These are phyloP conservation scores for Macrophya alboannulata DNA, from an alignment of 2,888 invertebrate species.

Conservation along the genomic window DNA sequence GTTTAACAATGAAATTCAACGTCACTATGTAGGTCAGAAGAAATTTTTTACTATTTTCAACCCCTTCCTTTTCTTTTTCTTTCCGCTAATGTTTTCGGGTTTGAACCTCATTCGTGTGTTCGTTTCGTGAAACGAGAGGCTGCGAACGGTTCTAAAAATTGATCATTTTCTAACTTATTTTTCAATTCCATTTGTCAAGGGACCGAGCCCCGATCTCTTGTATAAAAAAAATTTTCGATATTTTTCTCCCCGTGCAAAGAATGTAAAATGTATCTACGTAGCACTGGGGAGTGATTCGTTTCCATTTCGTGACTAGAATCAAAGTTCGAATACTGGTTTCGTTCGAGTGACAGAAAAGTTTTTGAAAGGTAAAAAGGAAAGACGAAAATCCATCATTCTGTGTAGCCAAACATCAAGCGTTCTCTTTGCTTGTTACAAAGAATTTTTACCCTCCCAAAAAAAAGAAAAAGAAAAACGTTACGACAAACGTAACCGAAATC, in stretches of 20 bases:
- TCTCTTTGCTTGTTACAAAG: neutral
- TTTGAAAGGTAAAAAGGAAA: neutral
- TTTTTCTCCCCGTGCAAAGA: conserved; percentile 15
- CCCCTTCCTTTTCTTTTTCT: neutral
- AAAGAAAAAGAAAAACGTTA: neutral
- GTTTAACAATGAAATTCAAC: neutral
- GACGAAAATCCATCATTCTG: neutral
- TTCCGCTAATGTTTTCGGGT: neutral
- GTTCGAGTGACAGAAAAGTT: neutral
- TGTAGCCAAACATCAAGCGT: neutral
- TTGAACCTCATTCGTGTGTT: neutral
- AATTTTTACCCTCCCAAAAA: neutral
- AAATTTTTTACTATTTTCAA: neutral
- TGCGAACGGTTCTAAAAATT: neutral
- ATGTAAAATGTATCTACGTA: conserved; percentile 21
- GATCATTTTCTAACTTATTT: conserved; percentile 28
- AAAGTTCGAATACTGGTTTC: neutral
- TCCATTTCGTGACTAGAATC: conserved; percentile 31
- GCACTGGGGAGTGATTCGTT: conserved; percentile 20
- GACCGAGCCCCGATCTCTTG: neutral
- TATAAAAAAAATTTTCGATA: conserved; percentile 39
- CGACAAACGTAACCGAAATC: neutral
- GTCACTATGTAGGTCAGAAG: neutral
- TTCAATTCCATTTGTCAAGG: conserved; percentile 22
- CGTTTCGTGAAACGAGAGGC: neutral